phyloP scores from a whole-genome alignment of 2,888 invertebrate genomes.

The Ommatoiulus sabulosus region DNA sequence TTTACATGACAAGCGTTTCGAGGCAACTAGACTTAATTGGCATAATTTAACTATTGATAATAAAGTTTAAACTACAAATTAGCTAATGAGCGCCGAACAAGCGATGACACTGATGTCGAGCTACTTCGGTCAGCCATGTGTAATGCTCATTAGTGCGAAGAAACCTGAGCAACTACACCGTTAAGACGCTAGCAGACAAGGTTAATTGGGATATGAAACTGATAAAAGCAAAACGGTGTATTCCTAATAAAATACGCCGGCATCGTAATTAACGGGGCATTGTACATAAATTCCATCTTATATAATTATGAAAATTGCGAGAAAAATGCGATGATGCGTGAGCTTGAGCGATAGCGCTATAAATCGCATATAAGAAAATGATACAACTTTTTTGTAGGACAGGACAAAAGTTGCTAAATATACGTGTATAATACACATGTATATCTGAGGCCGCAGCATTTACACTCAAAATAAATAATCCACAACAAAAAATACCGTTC shows the following conservation, averaged over 20 bases:
- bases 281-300: background rate
- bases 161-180: background rate
- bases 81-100: background rate
- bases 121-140: background rate
- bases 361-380: no score
- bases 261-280: background rate
- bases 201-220: background rate
- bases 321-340: background rate
- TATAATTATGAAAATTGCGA: background rate
- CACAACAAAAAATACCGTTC: no score
- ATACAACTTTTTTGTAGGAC: no score
- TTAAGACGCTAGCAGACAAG: background rate
- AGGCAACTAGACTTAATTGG: background rate
- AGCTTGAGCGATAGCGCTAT: background rate
- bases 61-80: background rate
- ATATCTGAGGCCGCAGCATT: no score
- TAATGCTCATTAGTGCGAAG: background rate
- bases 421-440: no score
- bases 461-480: no score
- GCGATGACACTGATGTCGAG: constrained; percentile 6
- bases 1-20: background rate
- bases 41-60: background rate
- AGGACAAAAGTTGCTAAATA: no score
- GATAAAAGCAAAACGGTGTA: constrained; percentile 28
- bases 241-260: background rate